A percentile compares a stretch with the other conserved stretches of the same genome.
Evolutionary conservation across 2,888 invertebrate species (phyloP).

Genomic region (Microchrysa polita): DNA sequence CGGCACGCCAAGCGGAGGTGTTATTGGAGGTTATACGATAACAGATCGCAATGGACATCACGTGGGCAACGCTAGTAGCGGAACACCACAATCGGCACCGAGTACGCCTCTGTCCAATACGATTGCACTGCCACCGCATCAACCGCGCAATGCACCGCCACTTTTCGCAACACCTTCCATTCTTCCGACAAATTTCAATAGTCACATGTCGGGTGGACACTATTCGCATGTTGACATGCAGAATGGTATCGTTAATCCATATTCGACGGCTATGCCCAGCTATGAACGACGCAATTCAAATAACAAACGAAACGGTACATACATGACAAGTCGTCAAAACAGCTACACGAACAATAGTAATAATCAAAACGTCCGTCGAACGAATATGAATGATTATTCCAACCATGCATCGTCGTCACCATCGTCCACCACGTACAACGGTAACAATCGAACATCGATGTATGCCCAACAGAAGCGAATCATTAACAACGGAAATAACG

Average conservation of each 20-base stretch:
- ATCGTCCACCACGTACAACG: constrained; percentile 25
- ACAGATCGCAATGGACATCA: constrained; percentile 40
- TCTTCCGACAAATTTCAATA: constrained; percentile 55
- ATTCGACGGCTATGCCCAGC: constrained; percentile 40
- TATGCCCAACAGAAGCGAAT: constrained; percentile 43
- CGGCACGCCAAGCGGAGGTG: constrained; percentile 5
- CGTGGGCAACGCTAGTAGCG: constrained; percentile 49
- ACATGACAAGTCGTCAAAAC: constrained; percentile 38
- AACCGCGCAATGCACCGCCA: constrained; percentile 60
- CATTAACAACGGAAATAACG: constrained; percentile 17
- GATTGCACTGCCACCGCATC: constrained; percentile 47
- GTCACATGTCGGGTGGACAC: constrained; percentile 52
- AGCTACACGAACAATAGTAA: constrained; percentile 18
- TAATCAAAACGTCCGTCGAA: constrained; percentile 33
- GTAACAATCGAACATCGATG: constrained; percentile 28
- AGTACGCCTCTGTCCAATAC: constrained; percentile 61
- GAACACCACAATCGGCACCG: constrained; percentile 62
- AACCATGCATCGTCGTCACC: constrained; percentile 30
- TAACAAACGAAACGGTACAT: constrained; percentile 49
- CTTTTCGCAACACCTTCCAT: constrained; percentile 63
- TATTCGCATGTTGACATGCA: constrained; percentile 38
- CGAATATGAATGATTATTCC: constrained; percentile 33
- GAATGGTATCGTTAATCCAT: constrained; percentile 38
- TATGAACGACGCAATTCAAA: constrained; percentile 56
- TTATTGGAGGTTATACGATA: constrained; percentile 6